Evolutionary conservation across 2,797 vertebrate species (phyloP), one percentile per base, ranked within the genome.

Genomic region (Podarcis lilfordi): DNA sequence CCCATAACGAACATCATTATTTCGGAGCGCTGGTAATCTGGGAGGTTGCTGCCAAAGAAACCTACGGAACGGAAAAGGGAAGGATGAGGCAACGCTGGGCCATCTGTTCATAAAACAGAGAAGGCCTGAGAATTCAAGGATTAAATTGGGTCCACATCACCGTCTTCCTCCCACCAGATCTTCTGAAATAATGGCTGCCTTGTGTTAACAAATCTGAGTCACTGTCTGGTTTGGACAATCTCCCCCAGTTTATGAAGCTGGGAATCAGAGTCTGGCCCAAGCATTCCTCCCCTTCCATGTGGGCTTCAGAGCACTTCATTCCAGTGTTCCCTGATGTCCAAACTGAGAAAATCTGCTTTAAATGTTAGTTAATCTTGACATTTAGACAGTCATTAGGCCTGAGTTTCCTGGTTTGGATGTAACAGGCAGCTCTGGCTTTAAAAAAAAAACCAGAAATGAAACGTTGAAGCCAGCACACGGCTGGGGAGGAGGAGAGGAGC

Each of bases 1-100:
- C 98, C 98, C 99, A 99, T 99, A 91, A 99, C 97, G 94, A 99
- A 99, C 98, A 99, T 99, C 98, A 99, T 99, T 78, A 99, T 99
- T 93, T 99, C 99, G 1, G 99, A 99, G 43, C 98, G 96, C 97
- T 99, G 99, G 94, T 99, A 99, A 96, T 99, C 99, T 2, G 99
- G 99, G 21, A 99, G 97, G 95, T 99, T 99, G 66, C 98, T 98
- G 82, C 98, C 99, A 92, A 99, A 99, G 93, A 99, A 99, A 6
- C 99, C 99, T 99, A 92, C 40, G 88, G 93, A 93, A 80, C 0
- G 82, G 80, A 0, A 0, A 35, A 88, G 40, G 68, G 59, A n/a
- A 82, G 17, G 21, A 2, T 83, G 5, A 40, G 9, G 35, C 32
- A 74, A 0, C 85, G 2, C 1, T 2, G 5, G 0, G 1, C 0